Evolutionary conservation across 2,888 invertebrate genomes (phyloP).

Genomic region (Ceratothoa steindachneri): DNA sequence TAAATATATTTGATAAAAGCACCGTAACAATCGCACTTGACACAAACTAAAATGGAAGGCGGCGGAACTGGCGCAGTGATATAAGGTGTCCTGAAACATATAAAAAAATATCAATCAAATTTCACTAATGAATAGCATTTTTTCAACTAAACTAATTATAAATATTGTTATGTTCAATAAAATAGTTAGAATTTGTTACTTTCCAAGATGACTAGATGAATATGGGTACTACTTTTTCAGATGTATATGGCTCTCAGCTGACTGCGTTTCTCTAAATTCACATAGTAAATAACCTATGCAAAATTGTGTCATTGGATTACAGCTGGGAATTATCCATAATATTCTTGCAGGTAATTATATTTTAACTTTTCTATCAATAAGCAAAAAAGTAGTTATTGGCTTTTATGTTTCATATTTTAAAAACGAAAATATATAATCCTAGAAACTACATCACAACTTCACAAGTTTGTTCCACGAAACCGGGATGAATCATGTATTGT

Average conservation of each 20-base stretch:
- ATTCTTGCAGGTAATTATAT: no score
- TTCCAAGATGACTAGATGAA: no score
- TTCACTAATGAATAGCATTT: not conserved
- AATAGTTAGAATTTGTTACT: not conserved
- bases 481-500: not conserved
- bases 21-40: conserved; percentile 18
- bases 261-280: not conserved
- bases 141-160: not conserved
- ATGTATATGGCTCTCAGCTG: not conserved
- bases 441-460: no score
- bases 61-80: conserved; percentile 19
- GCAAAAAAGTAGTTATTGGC: no score
- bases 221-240: not conserved
- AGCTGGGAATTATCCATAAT: no score
- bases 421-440: no score
- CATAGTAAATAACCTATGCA: not conserved
- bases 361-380: no score
- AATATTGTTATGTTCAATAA: not conserved
- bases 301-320: not conserved
- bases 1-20: conserved; percentile 18
- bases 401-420: no score
- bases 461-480: not conserved
- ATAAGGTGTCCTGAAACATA: conserved; percentile 2
- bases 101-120: not conserved
- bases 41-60: conserved; percentile 26